Evolutionary conservation across 1,140 invertebrate genomes (phyloP), one percentile per base, ranked within the genome.

Genomic region (Brachionus manjavacas): DNA sequence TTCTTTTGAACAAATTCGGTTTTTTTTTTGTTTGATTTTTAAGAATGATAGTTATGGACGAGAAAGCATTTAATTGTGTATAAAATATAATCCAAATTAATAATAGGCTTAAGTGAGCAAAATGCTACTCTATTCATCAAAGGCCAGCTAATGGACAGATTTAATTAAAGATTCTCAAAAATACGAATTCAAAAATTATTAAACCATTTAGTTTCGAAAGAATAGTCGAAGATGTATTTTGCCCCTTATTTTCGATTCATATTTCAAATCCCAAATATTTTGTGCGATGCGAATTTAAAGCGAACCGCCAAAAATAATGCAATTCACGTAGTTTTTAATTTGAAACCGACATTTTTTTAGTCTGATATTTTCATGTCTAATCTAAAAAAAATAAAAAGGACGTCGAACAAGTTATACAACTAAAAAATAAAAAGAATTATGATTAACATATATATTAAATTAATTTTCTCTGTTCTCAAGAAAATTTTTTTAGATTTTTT

Each of bases 21-120:
- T 9, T 35, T 35, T 60, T 60, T 60, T 60, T 60, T 20, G 9
- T 60, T 2, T 60, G 52, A 60, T 60, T 60, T 60, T 60, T 11
- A 72, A 41, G 43, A 72, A 20, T 72, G 68, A 72, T 72, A 72
- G 68, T 72, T 72, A 72, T 72, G 68, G 35, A 41, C 68, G 68
- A 72, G 12, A 72, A 20, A 39, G 11, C 16, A 39, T 12, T 28
- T 16, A 39, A 68, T 68, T 68, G 66, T 35, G 66, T 68, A 31
- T 39, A 39, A 41, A 39, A 41, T 72, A 41, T 31, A 39, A 68
- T 68, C 66, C 25, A 28, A 68, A 31, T 68, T 68, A 68, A 68
- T 68, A 68, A 68, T 60, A 60, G 52, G 52, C 52, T 60, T 60
- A 60, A 20, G 52, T 60, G 52, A 60, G 52, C 52, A 60, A 60